Evolutionary conservation across 2,888 invertebrate species (phyloP).

Genomic region (Stratiomys singularior): DNA sequence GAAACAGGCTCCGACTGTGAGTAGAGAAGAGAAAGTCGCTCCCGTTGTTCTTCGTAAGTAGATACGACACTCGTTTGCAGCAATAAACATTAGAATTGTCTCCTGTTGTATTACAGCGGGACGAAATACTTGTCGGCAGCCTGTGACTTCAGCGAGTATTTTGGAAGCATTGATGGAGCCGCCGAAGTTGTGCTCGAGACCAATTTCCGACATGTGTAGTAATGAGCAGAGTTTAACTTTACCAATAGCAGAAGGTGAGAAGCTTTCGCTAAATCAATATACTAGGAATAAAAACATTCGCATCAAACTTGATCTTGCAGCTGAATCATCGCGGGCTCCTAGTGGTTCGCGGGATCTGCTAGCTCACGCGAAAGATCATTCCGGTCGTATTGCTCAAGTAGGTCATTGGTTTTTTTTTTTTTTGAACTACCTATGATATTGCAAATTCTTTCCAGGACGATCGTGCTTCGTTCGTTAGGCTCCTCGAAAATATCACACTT

Average conservation of each 20-base stretch:
- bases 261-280: neutral
- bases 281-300: neutral
- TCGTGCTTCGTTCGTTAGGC: constrained; percentile 50
- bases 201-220: constrained; percentile 18
- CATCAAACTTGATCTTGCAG: neutral
- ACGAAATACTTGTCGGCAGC: constrained; percentile 50
- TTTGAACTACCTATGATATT: neutral
- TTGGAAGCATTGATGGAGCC: constrained; percentile 55
- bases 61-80: no score
- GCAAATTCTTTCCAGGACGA: constrained; percentile 42
- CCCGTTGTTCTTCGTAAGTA: constrained; percentile 46
- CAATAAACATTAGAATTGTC: no score
- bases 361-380: neutral
- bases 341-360: neutral
- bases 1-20: constrained; percentile 56
- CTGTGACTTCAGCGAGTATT: constrained; percentile 54
- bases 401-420: neutral
- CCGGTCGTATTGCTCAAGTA: neutral
- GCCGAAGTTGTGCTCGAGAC: constrained; percentile 52
- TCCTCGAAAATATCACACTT: constrained; percentile 52
- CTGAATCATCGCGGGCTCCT: neutral
- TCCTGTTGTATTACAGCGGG: constrained; percentile 43
- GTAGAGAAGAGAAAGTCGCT: constrained; percentile 38
- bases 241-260: constrained; percentile 51
- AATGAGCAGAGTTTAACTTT: neutral